Evolutionary conservation across 2,888 invertebrate species (phyloP).

Genomic region (Coremacera marginata): DNA sequence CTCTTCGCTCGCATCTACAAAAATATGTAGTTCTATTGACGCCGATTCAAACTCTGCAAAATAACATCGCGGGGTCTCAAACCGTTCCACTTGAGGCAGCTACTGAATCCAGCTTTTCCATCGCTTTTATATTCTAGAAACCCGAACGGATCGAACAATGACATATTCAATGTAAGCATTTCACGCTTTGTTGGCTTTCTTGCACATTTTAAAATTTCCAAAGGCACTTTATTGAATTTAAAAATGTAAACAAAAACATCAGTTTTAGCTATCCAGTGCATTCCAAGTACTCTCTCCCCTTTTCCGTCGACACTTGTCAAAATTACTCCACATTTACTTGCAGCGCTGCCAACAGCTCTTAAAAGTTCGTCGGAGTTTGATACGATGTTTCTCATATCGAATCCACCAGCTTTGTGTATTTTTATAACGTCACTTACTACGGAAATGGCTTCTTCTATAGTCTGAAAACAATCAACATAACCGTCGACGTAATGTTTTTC

Average conservation of each 20-base stretch:
- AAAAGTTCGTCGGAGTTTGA: slow-evolving; percentile 17
- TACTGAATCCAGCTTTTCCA: slow-evolving; percentile 2
- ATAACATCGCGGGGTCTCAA: no score
- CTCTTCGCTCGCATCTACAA: no score
- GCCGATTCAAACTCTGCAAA: no score
- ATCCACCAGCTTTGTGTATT: slow-evolving; percentile 25
- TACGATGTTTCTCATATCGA: neutral
- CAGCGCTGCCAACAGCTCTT: neutral
- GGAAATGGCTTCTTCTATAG: slow-evolving; percentile 5
- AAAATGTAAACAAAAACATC: slow-evolving; percentile 44
- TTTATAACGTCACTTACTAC: neutral
- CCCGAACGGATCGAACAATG: slow-evolving; percentile 54
- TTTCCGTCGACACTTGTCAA: neutral
- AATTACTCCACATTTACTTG: neutral
- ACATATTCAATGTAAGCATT: slow-evolving; percentile 50
- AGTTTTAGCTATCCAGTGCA: slow-evolving; percentile 19
- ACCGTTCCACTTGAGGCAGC: neutral
- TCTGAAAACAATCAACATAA: slow-evolving; percentile 26
- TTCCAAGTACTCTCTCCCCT: slow-evolving; percentile 24
- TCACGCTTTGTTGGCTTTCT: slow-evolving; percentile 49
- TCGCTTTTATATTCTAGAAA: slow-evolving; percentile 32
- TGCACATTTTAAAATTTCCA: neutral
- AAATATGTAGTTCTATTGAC: no score
- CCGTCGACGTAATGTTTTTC: slow-evolving; percentile 21
- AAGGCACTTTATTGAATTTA: slow-evolving; percentile 37